Base-by-base conservation (phyloP, 1,140 invertebrate genomes). In the Antheraea pernyi region DNA sequence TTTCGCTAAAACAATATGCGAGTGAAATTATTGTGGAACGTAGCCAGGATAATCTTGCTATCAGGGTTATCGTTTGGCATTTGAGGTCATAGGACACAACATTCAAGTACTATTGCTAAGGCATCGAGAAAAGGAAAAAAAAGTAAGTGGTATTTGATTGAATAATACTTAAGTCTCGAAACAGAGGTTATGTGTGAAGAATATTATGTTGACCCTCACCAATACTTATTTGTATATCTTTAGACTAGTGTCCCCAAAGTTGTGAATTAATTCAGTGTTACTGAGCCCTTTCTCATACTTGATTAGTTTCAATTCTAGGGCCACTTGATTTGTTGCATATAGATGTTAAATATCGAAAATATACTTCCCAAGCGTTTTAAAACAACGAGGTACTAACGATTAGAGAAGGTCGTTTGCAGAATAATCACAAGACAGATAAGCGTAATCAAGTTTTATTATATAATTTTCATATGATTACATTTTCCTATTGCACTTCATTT, bases 21-120 rank as follows among this genome's bases (percentile, higher is more conserved):
- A 73, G 69, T 81, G 59, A 91, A 91, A 91, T 89, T 89, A 76
- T 69, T 88, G 85, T 89, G 80, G 80, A 91, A 89, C 71, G 73
- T 81, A 67, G 88, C 82, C 64, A 81, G 75, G 69, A 84, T 88
- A 76, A 84, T 87, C 68, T 78, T 84, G 69, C 48, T 86, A 67
- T 83, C 83, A 61, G 84, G 81, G 74, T 79, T 89, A 68, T 86
- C 84, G 13, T 87, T 88, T 65, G 71, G 76, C 66, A 67, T 87
- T 63, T 88, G 66, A 82, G 63, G 18, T 48, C 11, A 19, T 53
- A 42, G 7, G n/a, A 42, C 22, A 1, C 9, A 53, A 53, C 7
- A 53, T 53, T 13, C 16, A 6, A 16, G 46, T 16, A 16, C 46
- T 2, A 16, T 53, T 53, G 39, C 39, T 42, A 10, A 42, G 39